These are phyloP conservation scores for Melipona beecheii DNA, from an alignment of 2,888 invertebrate species.

Conservation along the genomic window DNA sequence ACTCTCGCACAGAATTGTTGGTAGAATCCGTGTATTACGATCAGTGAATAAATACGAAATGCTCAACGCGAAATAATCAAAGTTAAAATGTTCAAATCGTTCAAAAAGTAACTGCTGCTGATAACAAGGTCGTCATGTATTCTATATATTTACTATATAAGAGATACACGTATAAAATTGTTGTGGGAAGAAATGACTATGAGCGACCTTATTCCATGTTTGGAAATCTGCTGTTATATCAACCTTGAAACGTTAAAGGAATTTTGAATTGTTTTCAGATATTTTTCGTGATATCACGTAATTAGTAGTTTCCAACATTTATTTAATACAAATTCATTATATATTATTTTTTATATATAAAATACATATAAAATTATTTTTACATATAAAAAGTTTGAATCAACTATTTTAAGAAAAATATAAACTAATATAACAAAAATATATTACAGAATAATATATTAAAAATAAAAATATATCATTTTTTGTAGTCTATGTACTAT, in stretches of 20 bases:
- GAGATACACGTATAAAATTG: conserved; percentile 5
- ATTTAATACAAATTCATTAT: neutral
- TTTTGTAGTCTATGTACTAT: neutral
- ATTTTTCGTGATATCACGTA: neutral
- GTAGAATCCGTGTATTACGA: conserved; percentile 15
- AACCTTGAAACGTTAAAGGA: conserved; percentile 1
- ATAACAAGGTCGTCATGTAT: conserved; percentile 90
- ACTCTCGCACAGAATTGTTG: neutral
- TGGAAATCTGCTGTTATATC: conserved; percentile 5
- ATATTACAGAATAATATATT: neutral
- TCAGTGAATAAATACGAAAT: conserved; percentile 38
- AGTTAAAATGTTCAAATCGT: conserved; percentile 59
- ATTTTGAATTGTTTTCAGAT: neutral
- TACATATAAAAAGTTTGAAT: neutral
- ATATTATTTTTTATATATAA: neutral
- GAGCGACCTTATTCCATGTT: conserved; percentile 37
- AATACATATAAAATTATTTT: neutral
- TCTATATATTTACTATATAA: conserved; percentile 40
- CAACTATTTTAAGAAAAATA: neutral
- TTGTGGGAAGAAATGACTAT: conserved; percentile 9
- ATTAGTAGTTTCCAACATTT: neutral
- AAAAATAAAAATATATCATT: neutral
- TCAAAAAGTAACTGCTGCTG: conserved; percentile 86
- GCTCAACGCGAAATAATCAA: conserved; percentile 45
- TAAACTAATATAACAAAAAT: neutral